These are phyloP conservation scores for Heptranchias perlo DNA, from an alignment of 2,113 vertebrate species.

Conservation along the genomic window DNA sequence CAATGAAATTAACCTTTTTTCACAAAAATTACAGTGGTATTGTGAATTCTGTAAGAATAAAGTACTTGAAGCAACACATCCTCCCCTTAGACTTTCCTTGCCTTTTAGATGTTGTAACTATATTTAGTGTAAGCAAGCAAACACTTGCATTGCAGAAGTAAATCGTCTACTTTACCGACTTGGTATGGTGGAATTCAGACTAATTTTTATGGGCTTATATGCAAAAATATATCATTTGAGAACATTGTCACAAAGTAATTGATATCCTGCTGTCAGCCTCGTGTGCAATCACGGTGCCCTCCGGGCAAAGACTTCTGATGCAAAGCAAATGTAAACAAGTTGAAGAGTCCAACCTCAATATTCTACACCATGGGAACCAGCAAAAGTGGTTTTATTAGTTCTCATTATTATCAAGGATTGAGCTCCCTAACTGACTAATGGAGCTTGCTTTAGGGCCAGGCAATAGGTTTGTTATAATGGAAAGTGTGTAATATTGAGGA, in stretches of 20 bases:
- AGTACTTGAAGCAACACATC: not conserved
- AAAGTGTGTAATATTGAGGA: not conserved
- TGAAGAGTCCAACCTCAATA: not conserved
- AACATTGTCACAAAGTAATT: not conserved
- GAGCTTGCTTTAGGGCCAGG: not conserved
- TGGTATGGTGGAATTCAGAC: not conserved
- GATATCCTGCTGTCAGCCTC: not conserved
- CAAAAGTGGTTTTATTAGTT: not conserved
- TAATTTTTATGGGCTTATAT: not conserved
- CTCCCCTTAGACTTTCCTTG: not conserved
- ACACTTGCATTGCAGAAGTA: not conserved
- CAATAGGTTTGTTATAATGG: not conserved
- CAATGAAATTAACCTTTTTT: not conserved
- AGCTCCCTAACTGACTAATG: not conserved
- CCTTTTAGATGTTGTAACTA: not conserved
- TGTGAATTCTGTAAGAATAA: not conserved
- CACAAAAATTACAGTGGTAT: not conserved
- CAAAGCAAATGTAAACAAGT: conserved; percentile 6
- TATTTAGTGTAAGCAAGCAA: not conserved
- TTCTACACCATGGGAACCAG: not conserved
- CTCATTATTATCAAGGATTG: not conserved
- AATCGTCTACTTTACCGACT: not conserved
- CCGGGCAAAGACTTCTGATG: not conserved
- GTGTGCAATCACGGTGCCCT: not conserved
- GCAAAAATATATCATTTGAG: not conserved